phyloP scores from a whole-genome alignment of 2,888 invertebrate species.

The Tipula confusa region DNA sequence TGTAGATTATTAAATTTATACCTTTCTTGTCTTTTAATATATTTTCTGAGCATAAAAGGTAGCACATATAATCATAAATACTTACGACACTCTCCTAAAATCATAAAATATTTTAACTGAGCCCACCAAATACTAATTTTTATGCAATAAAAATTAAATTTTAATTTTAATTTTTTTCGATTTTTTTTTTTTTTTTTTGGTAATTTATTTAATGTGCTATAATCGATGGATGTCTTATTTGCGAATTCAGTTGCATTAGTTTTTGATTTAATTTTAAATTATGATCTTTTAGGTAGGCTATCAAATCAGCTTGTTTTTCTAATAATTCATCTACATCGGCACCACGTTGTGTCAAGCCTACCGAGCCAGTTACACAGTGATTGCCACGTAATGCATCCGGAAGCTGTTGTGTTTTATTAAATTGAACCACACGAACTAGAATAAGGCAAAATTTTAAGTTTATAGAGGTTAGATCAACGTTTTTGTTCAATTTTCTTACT shows the following conservation, averaged over 20 bases:
- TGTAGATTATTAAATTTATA: background rate
- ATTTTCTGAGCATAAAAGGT: background rate
- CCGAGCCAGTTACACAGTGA: conserved; percentile 42
- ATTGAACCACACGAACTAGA: conserved; percentile 57
- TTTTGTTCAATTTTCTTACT: conserved; percentile 45
- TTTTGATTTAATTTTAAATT: conserved; percentile 62
- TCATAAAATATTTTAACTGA: background rate
- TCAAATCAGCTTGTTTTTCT: conserved; percentile 67
- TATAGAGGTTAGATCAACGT: background rate
- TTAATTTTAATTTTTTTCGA: no score
- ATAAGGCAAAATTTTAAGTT: conserved; percentile 33
- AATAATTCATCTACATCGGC: conserved; percentile 57
- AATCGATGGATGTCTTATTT: conserved; percentile 44
- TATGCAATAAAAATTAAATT: background rate
- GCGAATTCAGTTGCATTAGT: conserved; percentile 57
- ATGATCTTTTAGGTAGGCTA: conserved; percentile 63
- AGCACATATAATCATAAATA: no score
- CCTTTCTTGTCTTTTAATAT: background rate
- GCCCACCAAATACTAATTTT: background rate
- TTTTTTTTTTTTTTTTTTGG: background rate
- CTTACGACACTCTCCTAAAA: background rate
- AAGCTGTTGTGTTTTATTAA: conserved; percentile 56
- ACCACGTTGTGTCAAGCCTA: conserved; percentile 50
- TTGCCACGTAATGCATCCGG: conserved; percentile 61
- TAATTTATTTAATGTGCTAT: background rate